phyloP scores from a whole-genome alignment of 2,888 invertebrate species.

The Drosophila picticornis region DNA sequence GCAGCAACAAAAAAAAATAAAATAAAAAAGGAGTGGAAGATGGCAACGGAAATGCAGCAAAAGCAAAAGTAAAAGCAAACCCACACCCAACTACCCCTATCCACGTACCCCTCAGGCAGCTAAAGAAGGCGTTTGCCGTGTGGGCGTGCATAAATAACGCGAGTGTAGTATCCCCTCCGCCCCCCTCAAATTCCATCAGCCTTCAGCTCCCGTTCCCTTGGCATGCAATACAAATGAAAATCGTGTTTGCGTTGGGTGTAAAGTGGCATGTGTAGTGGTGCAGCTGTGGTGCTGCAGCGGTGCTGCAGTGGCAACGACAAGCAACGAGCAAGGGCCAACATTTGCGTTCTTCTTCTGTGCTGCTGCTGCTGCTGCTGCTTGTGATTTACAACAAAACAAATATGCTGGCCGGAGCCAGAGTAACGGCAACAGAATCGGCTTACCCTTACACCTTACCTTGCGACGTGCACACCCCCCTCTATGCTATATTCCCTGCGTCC shows the following conservation, averaged over 20 bases:
- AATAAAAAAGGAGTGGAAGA: not conserved
- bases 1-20: constrained; percentile 23
- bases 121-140: constrained; percentile 45
- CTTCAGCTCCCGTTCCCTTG: not conserved
- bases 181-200: not conserved
- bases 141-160: constrained; percentile 77
- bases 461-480: not conserved
- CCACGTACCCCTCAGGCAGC: constrained; percentile 5
- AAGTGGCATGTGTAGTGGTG: constrained; percentile 78
- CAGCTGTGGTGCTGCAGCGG: constrained; percentile 67
- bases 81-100: constrained; percentile 57
- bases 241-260: constrained; percentile 80
- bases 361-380: constrained; percentile 53
- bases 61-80: constrained; percentile 63
- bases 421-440: constrained; percentile 27
- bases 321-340: constrained; percentile 52
- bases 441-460: constrained; percentile 61
- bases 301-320: constrained; percentile 20
- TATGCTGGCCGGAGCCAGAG: constrained; percentile 56
- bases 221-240: constrained; percentile 78
- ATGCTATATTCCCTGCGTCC: not conserved
- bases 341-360: constrained; percentile 45
- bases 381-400: constrained; percentile 83
- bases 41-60: constrained; percentile 22
- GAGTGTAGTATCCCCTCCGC: constrained; percentile 11